Evolutionary conservation across 2,797 vertebrate species (phyloP), one percentile per base, ranked within the genome.

Genomic region (Mus spretus): DNA sequence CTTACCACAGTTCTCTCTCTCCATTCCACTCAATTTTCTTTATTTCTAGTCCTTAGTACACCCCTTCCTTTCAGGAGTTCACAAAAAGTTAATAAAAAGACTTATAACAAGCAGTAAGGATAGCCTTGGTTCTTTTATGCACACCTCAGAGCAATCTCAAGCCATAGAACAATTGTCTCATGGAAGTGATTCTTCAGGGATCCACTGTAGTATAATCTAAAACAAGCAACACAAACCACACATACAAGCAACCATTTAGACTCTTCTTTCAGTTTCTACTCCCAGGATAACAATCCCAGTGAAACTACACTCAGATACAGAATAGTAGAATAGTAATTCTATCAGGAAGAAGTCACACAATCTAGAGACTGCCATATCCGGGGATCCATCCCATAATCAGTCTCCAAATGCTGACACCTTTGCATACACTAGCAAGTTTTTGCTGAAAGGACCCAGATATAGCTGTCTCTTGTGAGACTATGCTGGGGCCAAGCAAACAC

Each of bases 11-110:
- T 95, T 77, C 22, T 92, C 72, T 78, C 24, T 55, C 81, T 70
- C 59, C 12, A 12, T 57, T 63, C 22, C 44, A 24, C 31, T 82
- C 88, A 22, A n/a, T 6, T 84, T 95, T 67, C 34, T 31, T 26
- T 75, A 24, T 72, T 85, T 20, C 19, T 72, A 53, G 63, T 77
- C 22, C 37, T 77, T 47, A 28, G 2, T 20, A 63, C 2, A 53
- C 10, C 10, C 4, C 2, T 90, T 57, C 9, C 24, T 86, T 6
- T 31, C 61, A 61, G 4, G 2, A 74, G 37, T 28, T 88, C 90
- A 74, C 57, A 92, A 92, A 92, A 10, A 47, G 7, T 24, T 34
- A 86, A 89, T 13, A 47, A 26, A 92, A 93, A 84, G 14, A 72
- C 40, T 55, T 20, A 78, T 3, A 20, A 17, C 40, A 8, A 59